Conservation (phyloP, 2,888 invertebrate species). For the Baccha elongata region DNA sequence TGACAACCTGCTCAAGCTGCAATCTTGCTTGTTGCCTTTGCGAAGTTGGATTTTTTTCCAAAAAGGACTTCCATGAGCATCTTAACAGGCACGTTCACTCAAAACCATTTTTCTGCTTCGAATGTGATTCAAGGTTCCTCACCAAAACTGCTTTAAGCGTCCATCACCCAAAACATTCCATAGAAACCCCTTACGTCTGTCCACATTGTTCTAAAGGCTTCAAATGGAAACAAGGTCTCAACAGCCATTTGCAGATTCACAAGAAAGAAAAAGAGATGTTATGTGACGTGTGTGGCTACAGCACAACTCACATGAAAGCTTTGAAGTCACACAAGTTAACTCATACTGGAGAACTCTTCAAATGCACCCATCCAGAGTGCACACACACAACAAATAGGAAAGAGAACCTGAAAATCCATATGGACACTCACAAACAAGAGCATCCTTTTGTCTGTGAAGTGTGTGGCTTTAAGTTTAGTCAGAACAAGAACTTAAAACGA, state of each 20-base stretch:
- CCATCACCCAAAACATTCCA: conserved; percentile 84
- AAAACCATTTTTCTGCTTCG: conserved; percentile 83
- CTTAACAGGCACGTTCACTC: conserved; percentile 82
- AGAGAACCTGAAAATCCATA: conserved; percentile 84
- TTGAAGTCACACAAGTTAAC: conserved; percentile 83
- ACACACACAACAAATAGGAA: conserved; percentile 83
- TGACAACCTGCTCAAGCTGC: conserved; percentile 78
- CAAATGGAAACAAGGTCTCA: conserved; percentile 85
- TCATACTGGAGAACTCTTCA: conserved; percentile 83
- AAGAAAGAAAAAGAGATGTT: conserved; percentile 83
- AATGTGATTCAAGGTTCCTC: conserved; percentile 83
- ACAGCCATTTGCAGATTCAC: conserved; percentile 83
- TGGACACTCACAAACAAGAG: conserved; percentile 84
- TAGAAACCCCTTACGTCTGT: conserved; percentile 83
- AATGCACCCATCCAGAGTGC: conserved; percentile 83
- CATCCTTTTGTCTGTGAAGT: conserved; percentile 84
- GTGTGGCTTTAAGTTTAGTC: conserved; percentile 84
- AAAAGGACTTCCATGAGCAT: conserved; percentile 81
- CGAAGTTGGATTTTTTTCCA: conserved; percentile 79
- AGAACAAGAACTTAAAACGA: conserved; percentile 83
- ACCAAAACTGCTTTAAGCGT: conserved; percentile 83
- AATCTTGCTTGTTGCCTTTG: conserved; percentile 80
- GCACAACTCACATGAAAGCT: conserved; percentile 84
- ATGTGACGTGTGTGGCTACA: conserved; percentile 85
- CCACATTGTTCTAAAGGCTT: conserved; percentile 83